These are phyloP conservation scores for Hoplodrina blanda DNA, from an alignment of 2,888 invertebrate species.

Conservation along the genomic window DNA sequence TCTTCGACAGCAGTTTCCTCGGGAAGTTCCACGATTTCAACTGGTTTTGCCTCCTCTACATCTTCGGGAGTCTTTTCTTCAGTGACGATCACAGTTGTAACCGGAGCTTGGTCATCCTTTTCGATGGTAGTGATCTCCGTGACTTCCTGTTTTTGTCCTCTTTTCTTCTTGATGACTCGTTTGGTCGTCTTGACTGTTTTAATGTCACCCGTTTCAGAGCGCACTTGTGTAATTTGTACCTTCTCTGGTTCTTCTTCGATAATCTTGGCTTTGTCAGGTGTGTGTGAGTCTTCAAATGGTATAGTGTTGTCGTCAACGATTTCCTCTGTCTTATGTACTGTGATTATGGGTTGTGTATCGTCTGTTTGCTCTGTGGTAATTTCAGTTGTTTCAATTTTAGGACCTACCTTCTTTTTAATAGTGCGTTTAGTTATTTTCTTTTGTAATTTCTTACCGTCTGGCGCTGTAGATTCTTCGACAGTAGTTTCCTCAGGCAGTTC, in stretches of 20 bases:
- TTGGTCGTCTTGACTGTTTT: slow-evolving; percentile 68
- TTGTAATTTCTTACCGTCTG: slow-evolving; percentile 53
- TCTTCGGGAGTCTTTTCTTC: slow-evolving; percentile 73
- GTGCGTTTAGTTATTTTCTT: slow-evolving; percentile 61
- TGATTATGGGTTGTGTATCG: slow-evolving; percentile 19
- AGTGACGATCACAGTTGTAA: slow-evolving; percentile 69
- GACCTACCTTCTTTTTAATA: slow-evolving; percentile 70
- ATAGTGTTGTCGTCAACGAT: slow-evolving; percentile 25
- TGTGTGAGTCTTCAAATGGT: slow-evolving; percentile 16
- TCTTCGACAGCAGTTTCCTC: slow-evolving; percentile 61
- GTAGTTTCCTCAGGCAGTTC: slow-evolving; percentile 63
- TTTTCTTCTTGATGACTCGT: slow-evolving; percentile 46
- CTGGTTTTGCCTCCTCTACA: slow-evolving; percentile 23
- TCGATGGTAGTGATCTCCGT: slow-evolving; percentile 56
- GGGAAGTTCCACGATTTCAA: slow-evolving; percentile 57
- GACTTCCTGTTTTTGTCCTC: slow-evolving; percentile 50
- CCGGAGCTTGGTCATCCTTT: slow-evolving; percentile 52
- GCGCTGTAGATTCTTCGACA: slow-evolving; percentile 28
- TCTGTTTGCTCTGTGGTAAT: slow-evolving; percentile 57
- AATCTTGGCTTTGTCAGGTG: neutral
- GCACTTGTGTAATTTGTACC: slow-evolving; percentile 62
- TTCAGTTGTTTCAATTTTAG: slow-evolving; percentile 65
- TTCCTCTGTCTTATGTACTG: slow-evolving; percentile 40
- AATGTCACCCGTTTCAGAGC: slow-evolving; percentile 62
- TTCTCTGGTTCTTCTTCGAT: slow-evolving; percentile 65